Percentiles rank a stretch among this genome's conserved stretches.
Conservation (phyloP, 2,797 vertebrate species). For the Margarornis squamiger region DNA sequence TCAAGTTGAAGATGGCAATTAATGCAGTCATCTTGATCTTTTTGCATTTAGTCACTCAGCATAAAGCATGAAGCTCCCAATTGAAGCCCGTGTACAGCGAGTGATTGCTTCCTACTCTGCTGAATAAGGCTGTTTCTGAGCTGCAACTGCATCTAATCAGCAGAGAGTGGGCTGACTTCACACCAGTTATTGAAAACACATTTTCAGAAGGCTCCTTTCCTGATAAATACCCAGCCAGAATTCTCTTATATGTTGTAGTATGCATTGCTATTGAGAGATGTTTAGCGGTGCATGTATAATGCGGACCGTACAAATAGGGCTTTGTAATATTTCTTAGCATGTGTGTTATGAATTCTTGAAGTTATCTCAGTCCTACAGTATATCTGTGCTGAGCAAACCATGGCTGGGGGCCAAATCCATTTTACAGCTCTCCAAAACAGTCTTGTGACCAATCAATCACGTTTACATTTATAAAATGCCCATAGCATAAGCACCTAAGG, state of each 20-base stretch:
- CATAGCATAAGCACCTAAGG: constrained; percentile 21
- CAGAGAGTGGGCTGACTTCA: constrained; percentile 60
- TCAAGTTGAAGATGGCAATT: constrained; percentile 11
- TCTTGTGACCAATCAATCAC: constrained; percentile 69
- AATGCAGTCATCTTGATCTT: constrained; percentile 26
- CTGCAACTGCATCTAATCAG: constrained; percentile 61
- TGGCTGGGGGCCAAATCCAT: constrained; percentile 69
- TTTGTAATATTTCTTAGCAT: constrained; percentile 59
- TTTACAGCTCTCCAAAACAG: constrained; percentile 60
- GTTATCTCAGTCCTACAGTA: constrained; percentile 46
- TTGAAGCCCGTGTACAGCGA: neutral
- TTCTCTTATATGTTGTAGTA: constrained; percentile 15
- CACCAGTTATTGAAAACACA: constrained; percentile 58
- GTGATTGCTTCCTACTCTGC: constrained; percentile 34
- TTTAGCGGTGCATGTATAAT: constrained; percentile 39
- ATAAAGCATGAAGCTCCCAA: constrained; percentile 40
- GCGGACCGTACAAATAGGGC: neutral
- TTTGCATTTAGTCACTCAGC: constrained; percentile 5
- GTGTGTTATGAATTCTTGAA: constrained; percentile 57
- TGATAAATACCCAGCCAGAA: constrained; percentile 56
- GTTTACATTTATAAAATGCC: constrained; percentile 51
- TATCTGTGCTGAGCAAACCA: constrained; percentile 40
- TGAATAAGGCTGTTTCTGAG: constrained; percentile 58
- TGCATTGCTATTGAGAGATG: constrained; percentile 47
- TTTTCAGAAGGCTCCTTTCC: constrained; percentile 50